These are phyloP conservation scores for Drosophila ficusphila DNA, from an alignment of 1,140 invertebrate genomes.

Conservation along the genomic window DNA sequence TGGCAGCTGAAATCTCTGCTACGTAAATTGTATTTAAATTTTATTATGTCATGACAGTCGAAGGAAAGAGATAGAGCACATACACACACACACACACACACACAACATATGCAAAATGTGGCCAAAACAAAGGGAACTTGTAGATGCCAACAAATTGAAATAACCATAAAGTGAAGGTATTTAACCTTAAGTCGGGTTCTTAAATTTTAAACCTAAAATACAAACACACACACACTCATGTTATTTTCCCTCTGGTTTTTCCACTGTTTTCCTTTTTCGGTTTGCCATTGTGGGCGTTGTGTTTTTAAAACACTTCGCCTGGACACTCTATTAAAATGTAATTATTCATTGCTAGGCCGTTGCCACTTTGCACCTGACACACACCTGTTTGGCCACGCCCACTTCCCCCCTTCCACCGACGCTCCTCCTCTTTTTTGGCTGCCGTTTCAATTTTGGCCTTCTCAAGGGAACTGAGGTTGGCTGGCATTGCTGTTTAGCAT, in stretches of 20 bases:
- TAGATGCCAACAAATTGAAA: constrained; percentile 16
- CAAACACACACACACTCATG: neutral
- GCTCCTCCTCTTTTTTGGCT: constrained; percentile 2
- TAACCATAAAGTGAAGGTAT: neutral
- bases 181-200: neutral
- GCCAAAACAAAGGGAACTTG: neutral
- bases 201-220: neutral
- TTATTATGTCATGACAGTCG: constrained; percentile 26
- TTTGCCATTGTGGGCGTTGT: constrained; percentile 25
- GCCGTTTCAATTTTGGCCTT: constrained; percentile 56
- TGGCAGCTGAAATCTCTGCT: constrained; percentile 30
- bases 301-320: constrained; percentile 69
- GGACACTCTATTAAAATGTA: constrained; percentile 78
- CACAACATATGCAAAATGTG: constrained; percentile 15
- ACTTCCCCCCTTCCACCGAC: neutral
- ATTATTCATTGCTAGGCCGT: constrained; percentile 76
- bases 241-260: too few species aligned
- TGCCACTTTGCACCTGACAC: constrained; percentile 73
- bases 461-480: neutral
- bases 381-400: constrained; percentile 3
- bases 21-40: constrained; percentile 51
- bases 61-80: neutral
- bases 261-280: neutral
- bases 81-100: too few species aligned
- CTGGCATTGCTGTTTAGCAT: constrained; percentile 61